Evolutionary conservation across 2,888 invertebrate genomes (phyloP).

Genomic region (Drosophila basisetae): DNA sequence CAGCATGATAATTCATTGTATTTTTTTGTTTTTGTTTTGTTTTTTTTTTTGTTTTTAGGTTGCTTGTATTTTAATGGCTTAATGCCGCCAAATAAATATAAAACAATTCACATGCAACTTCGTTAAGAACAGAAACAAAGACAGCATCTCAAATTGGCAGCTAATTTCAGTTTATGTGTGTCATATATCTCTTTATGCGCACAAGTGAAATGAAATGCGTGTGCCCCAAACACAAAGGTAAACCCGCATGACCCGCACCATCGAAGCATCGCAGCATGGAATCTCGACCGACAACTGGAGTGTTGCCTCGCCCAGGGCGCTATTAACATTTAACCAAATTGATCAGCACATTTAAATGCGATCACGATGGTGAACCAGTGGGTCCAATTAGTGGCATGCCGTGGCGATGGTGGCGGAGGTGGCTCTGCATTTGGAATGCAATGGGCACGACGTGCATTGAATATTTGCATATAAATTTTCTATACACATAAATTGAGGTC

Average conservation of each 20-base stretch:
- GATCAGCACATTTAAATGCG: constrained; percentile 79
- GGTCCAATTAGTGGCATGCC: constrained; percentile 75
- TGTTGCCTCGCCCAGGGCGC: constrained; percentile 65
- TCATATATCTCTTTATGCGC: constrained; percentile 62
- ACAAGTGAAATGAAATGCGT: constrained; percentile 36
- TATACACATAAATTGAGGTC: constrained; percentile 49
- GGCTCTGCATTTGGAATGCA: constrained; percentile 49
- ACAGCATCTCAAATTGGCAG: constrained; percentile 73
- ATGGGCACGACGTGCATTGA: constrained; percentile 71
- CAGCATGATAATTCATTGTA: constrained; percentile 54
- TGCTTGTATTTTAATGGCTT: constrained; percentile 70
- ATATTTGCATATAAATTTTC: constrained; percentile 78
- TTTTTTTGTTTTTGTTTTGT: constrained; percentile 27
- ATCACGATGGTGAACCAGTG: constrained; percentile 70
- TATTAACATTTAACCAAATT: constrained; percentile 78
- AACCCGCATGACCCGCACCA: constrained; percentile 64
- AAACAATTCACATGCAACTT: constrained; percentile 71
- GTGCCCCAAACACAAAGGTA: constrained; percentile 27
- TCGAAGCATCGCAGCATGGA: constrained; percentile 15
- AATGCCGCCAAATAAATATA: constrained; percentile 70
- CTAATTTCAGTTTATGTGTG: constrained; percentile 75
- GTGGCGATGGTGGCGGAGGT: constrained; percentile 27
- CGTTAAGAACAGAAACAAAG: constrained; percentile 36
- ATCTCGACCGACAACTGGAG: constrained; percentile 14
- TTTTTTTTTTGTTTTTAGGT: constrained; percentile 48